Percentiles rank a stretch among this genome's conserved stretches.
Conservation (phyloP, 2,113 vertebrate genomes). For the Rhodinocichla rosea region DNA sequence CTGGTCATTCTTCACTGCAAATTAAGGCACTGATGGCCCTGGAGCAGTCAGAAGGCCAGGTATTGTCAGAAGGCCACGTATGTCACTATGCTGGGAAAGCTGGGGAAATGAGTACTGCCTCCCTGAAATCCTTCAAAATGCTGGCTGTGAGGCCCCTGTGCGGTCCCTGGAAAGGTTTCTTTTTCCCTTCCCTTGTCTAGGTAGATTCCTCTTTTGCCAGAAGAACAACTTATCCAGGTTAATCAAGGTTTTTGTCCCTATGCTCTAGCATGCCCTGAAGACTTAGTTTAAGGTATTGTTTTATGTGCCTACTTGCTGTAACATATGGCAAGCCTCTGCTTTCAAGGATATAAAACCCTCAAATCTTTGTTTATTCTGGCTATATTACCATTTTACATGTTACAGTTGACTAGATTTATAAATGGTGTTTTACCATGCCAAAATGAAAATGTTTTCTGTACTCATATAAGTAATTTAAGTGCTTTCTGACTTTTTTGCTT, state of each 20-base stretch:
- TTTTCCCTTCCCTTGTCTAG: neutral
- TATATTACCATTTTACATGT: neutral
- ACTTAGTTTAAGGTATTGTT: neutral
- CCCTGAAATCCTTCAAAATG: neutral
- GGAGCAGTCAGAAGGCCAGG: neutral
- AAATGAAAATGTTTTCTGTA: neutral
- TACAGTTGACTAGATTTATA: neutral
- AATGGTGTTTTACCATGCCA: neutral
- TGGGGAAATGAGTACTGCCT: neutral
- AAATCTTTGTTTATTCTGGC: neutral
- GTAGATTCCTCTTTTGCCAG: neutral
- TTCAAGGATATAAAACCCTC: neutral
- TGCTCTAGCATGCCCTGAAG: neutral
- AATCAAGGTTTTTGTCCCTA: neutral
- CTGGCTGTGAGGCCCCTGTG: neutral
- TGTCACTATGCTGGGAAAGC: neutral
- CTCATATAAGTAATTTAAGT: neutral
- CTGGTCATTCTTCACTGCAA: neutral
- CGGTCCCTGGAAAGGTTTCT: neutral
- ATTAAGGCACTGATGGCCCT: neutral
- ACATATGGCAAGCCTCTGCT: neutral
- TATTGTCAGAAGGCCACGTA: neutral
- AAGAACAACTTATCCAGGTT: neutral
- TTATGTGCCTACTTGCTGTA: neutral
- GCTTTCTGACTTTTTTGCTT: neutral